Base-by-base conservation (phyloP, 2,113 vertebrate species). In the Nothoprocta perdicaria region DNA sequence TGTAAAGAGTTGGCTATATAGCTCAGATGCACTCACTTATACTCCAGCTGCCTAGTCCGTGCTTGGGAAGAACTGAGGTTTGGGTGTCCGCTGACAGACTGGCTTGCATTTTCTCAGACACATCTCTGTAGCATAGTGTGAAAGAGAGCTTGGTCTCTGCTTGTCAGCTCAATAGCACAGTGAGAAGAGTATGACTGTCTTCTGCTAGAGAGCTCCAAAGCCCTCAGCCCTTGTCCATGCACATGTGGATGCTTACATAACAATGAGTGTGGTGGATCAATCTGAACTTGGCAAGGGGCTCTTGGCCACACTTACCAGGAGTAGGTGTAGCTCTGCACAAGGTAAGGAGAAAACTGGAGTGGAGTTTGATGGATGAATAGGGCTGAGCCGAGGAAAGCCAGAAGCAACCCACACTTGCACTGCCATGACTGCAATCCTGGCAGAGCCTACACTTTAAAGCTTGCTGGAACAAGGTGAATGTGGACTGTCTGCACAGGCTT, bases 11-110 rank as follows among this genome's bases (percentile, higher is more conserved):
- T 83, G 45, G 14, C 31, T 22, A 7, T 45, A 46, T 60, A 60
- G 72, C n/a, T 15, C 27, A 19, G 26, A 27, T 74, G 17, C 50
- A 13, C 14, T 63, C 38, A 27, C 66, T 50, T 90, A 1, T 60
- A 27, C 13, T 76, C 45, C 50, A 24, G 5, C 10, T 31, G 9
- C 62, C 71, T n/a, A 22, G 0, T 75, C 35, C 22, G 3, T 1
- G 0, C 24, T 31, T 0, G 0, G 12, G 8, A n/a, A 17, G 2
- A 89, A 31, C 45, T 0, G 0, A 62, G 19, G 0, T 0, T 9
- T 78, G n/a, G 3, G 2, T 79, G 23, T 82, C 41, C 62, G 27
- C 41, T 66, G 17, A 11, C 57, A 50, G n/a, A 57, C 17, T 85
- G 53, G 15, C 29, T 75, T 73, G 22, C 65, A 24, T 90, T 93